Evolutionary conservation across 2,113 vertebrate genomes (phyloP), one percentile per base, ranked within the genome.

Genomic region (Zootoca vivipara): DNA sequence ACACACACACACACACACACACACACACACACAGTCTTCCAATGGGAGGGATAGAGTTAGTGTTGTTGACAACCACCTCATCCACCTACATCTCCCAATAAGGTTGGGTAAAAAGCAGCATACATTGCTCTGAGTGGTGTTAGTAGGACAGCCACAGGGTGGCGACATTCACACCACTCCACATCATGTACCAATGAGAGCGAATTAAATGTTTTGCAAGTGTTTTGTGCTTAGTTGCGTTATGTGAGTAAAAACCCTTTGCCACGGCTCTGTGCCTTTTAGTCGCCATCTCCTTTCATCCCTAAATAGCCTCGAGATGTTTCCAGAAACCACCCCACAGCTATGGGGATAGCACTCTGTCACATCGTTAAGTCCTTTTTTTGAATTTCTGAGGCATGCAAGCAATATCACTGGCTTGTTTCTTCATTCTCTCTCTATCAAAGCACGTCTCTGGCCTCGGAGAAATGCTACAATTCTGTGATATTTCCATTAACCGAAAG

Each of bases 401-500:
- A 89, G 89, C 5, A 3, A 89, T 89, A 78, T 33, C 4, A 65
- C 1, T 56, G 26, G 9, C 9, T 30, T 72, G 42, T 86, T 46
- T 6, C 8, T 85, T 22, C 81, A 0, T 33, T 20, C 1, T 85
- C 86, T 88, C 79, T 78, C 0, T 69, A 78, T 62, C 77, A 79
- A 87, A 3, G 7, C n/a, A 3, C 7, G 24, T 30, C 70, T 87
- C 77, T 82, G 92, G 46, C 52, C 73, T 83, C 18, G 33, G 64
- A 69, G 42, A 86, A 74, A 72, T 87, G 78, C 87, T 90, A 94
- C 86, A 65, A 73, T 92, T 89, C 85, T 85, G 72, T 72, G 85
- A 77, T 89, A 85, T 86, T 83, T 93, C 92, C 81, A 88, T 91
- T 94, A 91, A 93, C 79, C 10, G 72, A 93, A 90, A 78, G 38